Conservation (phyloP, 1,140 invertebrate genomes). For the Dolichoris vasculosae region DNA sequence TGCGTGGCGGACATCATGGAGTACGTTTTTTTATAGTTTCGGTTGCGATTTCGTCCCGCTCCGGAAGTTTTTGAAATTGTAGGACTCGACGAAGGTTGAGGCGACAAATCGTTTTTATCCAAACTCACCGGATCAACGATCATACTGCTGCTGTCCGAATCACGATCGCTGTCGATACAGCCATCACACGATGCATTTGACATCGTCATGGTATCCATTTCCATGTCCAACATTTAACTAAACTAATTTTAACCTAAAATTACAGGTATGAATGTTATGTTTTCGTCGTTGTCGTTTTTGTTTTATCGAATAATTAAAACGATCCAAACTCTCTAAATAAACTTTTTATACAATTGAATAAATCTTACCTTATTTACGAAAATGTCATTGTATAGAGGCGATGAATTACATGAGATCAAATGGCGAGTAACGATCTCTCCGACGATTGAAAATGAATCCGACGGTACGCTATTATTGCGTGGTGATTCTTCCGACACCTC, state of each 20-base stretch:
- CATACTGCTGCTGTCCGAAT: constrained; percentile 72
- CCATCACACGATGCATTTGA: constrained; percentile 66
- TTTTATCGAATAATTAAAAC: not conserved
- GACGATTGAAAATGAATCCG: not conserved
- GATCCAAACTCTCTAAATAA: not conserved
- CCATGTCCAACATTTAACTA: constrained; percentile 56
- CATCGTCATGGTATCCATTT: constrained; percentile 49
- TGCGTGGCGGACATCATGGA: constrained; percentile 62
- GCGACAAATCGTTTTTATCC: constrained; percentile 68
- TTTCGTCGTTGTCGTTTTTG: not conserved
- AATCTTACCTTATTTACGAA: constrained; percentile 28
- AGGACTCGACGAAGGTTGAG: constrained; percentile 61
- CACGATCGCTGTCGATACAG: constrained; percentile 69
- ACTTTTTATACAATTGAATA: not conserved
- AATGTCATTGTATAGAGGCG: not conserved
- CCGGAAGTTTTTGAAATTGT: constrained; percentile 29
- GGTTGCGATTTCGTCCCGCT: constrained; percentile 45
- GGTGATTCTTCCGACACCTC: constrained; percentile 59
- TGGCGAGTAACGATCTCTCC: not conserved
- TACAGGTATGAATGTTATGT: not conserved
- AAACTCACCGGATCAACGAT: constrained; percentile 72
- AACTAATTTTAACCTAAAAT: not conserved
- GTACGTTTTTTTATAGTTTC: constrained; percentile 64
- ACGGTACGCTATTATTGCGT: constrained; percentile 36
- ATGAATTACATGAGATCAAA: constrained; percentile 18